Evolutionary conservation across 2,888 invertebrate genomes (phyloP).

Genomic region (Proisotoma minuta): DNA sequence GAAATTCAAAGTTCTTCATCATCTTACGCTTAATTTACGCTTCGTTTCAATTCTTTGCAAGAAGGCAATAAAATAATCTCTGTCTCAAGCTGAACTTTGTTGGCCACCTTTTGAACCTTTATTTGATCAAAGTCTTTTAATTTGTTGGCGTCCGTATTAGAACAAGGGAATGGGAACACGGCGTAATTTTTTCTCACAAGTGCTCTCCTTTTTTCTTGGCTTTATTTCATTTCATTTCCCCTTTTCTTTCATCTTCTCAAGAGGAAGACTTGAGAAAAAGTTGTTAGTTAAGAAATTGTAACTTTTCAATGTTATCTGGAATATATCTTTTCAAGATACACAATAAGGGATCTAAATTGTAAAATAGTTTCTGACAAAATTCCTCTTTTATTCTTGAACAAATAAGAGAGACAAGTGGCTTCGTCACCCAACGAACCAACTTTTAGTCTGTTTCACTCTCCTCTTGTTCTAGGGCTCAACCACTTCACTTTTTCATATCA

Average conservation of each 20-base stretch:
- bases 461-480: neutral
- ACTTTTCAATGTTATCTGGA: neutral
- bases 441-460: neutral
- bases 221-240: constrained; percentile 8
- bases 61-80: too few relatives aligned
- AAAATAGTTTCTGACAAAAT: neutral
- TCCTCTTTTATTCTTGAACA: neutral
- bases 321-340: neutral
- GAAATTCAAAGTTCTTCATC: too few relatives aligned
- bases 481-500: neutral
- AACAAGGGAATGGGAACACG: too few relatives aligned
- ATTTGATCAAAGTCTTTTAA: too few relatives aligned
- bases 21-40: too few relatives aligned
- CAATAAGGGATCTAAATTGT: neutral
- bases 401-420: constrained; percentile 21
- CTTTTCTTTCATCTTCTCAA: constrained; percentile 8
- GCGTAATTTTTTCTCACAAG: too few relatives aligned
- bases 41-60: too few relatives aligned
- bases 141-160: too few relatives aligned
- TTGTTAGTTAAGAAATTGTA: neutral
- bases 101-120: too few relatives aligned
- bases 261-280: neutral
- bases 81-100: too few relatives aligned
- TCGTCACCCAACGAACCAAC: constrained; percentile 21
- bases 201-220: neutral